These are phyloP conservation scores for Cecropterus lyciades DNA, from an alignment of 1,140 invertebrate species.

Conservation along the genomic window DNA sequence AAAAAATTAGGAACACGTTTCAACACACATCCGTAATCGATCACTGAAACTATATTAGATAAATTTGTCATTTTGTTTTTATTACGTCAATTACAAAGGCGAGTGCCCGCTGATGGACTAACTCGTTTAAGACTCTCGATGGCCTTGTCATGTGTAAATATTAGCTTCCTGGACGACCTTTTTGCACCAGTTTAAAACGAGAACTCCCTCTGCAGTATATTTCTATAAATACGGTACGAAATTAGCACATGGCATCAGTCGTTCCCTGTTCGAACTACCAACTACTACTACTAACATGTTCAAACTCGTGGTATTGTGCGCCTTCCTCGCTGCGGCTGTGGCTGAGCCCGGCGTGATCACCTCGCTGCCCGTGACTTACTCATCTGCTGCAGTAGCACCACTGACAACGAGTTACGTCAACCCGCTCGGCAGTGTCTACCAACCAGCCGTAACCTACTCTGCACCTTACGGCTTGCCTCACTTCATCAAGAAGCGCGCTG, in stretches of 20 bases:
- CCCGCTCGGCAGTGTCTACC: constrained; percentile 35
- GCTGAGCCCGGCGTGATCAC: constrained; percentile 53
- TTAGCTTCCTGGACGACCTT: constrained; percentile 60
- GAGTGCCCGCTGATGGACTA: constrained; percentile 44
- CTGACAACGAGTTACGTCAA: constrained; percentile 38
- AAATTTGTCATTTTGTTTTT: constrained; percentile 10
- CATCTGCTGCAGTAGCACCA: constrained; percentile 47
- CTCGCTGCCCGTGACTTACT: constrained; percentile 53
- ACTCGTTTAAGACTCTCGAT: constrained; percentile 41
- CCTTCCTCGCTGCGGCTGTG: constrained; percentile 69
- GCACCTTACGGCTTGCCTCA: constrained; percentile 42
- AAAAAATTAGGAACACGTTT: too few species aligned
- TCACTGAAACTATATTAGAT: too few species aligned
- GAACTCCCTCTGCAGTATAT: constrained; percentile 52
- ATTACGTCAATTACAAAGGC: constrained; percentile 10
- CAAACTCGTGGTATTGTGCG: constrained; percentile 84
- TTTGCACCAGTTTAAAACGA: constrained; percentile 63
- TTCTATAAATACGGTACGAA: constrained; percentile 63
- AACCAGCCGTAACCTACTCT: constrained; percentile 49
- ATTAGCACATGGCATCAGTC: constrained; percentile 55
- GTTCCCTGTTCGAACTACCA: constrained; percentile 43
- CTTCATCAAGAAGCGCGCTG: constrained; percentile 66
- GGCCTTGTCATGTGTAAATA: constrained; percentile 62
- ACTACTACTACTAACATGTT: constrained; percentile 76
- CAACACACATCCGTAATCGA: too few species aligned